Evolutionary conservation across 2,797 vertebrate species (phyloP).

Genomic region (Chelonia mydas): DNA sequence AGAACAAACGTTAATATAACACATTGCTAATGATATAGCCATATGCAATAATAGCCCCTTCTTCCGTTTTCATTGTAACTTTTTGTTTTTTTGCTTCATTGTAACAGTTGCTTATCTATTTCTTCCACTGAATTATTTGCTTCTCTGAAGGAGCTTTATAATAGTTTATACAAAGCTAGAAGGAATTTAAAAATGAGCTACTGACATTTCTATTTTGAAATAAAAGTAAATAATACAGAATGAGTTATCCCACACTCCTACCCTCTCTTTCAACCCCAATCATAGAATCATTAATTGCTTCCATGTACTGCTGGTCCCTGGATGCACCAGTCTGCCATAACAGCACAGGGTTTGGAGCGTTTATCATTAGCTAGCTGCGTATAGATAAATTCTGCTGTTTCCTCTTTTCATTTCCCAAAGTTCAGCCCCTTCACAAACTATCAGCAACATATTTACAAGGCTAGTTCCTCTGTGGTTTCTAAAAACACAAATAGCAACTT

Average conservation of each 20-base stretch:
- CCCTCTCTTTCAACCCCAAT: background rate
- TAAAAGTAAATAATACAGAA: background rate
- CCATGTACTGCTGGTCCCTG: background rate
- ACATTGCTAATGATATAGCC: background rate
- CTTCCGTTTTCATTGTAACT: background rate
- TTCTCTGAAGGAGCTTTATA: background rate
- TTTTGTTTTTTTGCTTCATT: background rate
- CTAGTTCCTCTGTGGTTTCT: background rate
- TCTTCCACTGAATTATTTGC: background rate
- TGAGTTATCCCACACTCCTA: background rate
- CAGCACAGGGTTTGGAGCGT: constrained; percentile 29
- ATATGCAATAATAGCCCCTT: background rate
- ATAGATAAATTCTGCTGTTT: background rate
- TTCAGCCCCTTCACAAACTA: background rate
- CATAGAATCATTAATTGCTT: constrained; percentile 25
- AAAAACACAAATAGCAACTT: constrained; percentile 34
- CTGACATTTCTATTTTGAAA: background rate
- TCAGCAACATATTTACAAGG: background rate
- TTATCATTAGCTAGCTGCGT: background rate
- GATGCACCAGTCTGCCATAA: background rate
- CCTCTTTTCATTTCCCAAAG: background rate
- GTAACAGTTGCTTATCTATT: background rate
- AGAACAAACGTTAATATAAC: constrained; percentile 4
- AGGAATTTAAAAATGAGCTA: constrained; percentile 18
- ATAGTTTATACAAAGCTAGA: background rate